Base-by-base conservation (phyloP, 2,113 vertebrate species). In the Gobio gobio region DNA sequence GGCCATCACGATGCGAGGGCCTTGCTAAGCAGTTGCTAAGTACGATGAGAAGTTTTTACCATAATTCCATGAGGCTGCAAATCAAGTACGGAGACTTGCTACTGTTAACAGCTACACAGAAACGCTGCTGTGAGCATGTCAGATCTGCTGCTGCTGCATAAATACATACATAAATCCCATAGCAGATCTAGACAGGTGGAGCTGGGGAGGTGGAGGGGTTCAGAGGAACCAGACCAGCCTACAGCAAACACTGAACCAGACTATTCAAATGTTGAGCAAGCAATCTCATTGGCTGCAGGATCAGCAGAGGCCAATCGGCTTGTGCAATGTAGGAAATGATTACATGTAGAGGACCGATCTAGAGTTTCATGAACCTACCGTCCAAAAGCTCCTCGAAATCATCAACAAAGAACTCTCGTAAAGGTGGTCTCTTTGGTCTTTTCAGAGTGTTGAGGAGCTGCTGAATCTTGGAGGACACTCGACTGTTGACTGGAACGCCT, bases 381-480 rank as follows among this genome's bases (percentile, higher is more conserved):
- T 98, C 97, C 78, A 99, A 89, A 33, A 98, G 93, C 73, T 98
- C 98, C 93, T 99, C 97, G 86, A 96, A 97, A 92, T 99, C 98
- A 56, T 99, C 98, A 84, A 99, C 94, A 76, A 99, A 99, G 94
- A 99, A 99, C 83, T 99, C 98, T 86, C 96, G 95, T 89, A 99
- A 89, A 0, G 98, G 97, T 1, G 96, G 97, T 13, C 97, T 96
- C 91, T 99, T 99, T 3, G 98, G 97, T 90, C 96, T 95, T 94
- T 98, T 98, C 92, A 99, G 94, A 16, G 98, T 99, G 89, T 99
- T 98, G 14, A 99, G 95, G 84, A 99, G 95, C 93, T 99, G 98
- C 91, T 99, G 98, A 93, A 99, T 99, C 93, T 98, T 99, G 86
- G 97, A 98, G 82, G 98, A 99, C 86, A 99, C 98, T 83, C 98